Conservation (phyloP, 1,140 invertebrate genomes). For the Drosophila parabipectinata region DNA sequence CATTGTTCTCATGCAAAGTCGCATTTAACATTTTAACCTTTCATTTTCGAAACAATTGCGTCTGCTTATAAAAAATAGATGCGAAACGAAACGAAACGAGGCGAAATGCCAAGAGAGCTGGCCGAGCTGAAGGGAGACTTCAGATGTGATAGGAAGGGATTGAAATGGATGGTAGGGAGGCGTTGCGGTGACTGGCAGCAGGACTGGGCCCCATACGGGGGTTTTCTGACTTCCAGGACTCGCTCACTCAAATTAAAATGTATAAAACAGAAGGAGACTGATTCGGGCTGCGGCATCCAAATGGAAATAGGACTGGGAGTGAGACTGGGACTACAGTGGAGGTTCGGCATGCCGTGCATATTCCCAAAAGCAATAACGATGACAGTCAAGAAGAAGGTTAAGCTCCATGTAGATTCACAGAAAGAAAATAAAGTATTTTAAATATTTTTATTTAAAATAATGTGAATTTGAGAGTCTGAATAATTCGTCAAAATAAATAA, state of each 20-base stretch:
- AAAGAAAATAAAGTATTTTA: constrained; percentile 10
- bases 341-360: constrained; percentile 68
- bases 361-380: constrained; percentile 82
- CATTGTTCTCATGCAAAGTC: constrained; percentile 74
- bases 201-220: constrained; percentile 30
- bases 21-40: constrained; percentile 81
- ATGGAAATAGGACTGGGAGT: constrained; percentile 46
- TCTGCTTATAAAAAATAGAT: constrained; percentile 82
- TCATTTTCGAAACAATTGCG: constrained; percentile 81
- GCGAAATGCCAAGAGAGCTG: constrained; percentile 52
- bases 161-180: constrained; percentile 9
- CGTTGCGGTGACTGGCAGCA: constrained; percentile 42
- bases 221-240: constrained; percentile 25
- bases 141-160: constrained; percentile 6
- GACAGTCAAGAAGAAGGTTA: constrained; percentile 53
- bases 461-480: no score
- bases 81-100: constrained; percentile 65
- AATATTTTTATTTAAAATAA: background rate
- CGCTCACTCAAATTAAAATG: constrained; percentile 76
- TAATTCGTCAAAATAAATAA: no score
- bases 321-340: constrained; percentile 6
- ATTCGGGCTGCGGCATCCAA: constrained; percentile 59
- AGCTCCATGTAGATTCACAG: constrained; percentile 17
- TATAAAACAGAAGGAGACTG: constrained; percentile 67
- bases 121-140: constrained; percentile 11